A percentile compares a stretch with the other conserved stretches of the same genome.
Conservation (phyloP, 2,113 vertebrate genomes). For the Carollia perspicillata region DNA sequence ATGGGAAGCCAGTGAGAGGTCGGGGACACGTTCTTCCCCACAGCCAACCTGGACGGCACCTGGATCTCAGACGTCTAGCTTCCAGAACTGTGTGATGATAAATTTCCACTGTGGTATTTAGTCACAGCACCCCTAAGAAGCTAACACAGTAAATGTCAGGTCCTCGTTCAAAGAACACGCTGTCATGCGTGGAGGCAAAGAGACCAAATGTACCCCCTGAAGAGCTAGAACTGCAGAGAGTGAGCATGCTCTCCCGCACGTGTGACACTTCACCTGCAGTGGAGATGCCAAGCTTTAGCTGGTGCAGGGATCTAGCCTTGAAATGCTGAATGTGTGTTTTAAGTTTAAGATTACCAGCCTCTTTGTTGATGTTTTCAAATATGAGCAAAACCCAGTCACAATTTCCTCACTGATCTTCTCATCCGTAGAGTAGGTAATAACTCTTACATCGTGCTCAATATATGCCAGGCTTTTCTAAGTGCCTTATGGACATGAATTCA, state of each 20-base stretch:
- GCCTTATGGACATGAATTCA: background rate
- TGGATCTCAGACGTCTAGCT: background rate
- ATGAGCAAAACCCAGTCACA: background rate
- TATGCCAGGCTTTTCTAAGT: background rate
- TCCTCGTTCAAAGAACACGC: background rate
- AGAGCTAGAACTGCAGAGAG: background rate
- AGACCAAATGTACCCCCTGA: background rate
- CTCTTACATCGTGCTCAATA: background rate
- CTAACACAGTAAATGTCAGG: background rate
- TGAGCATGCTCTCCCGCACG: accelerated
- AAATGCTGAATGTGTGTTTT: background rate
- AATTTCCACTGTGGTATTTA: background rate
- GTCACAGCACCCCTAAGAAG: background rate
- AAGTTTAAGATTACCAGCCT: background rate
- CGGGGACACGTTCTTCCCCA: background rate
- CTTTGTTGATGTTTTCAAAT: background rate
- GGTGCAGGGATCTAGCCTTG: background rate
- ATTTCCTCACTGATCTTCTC: background rate
- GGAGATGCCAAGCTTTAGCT: background rate
- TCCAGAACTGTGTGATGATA: background rate
- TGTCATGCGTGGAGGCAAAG: background rate
- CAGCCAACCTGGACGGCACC: background rate
- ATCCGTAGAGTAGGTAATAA: background rate
- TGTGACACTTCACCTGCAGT: background rate
- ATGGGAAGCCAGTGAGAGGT: background rate